Base-by-base conservation (phyloP, 2,113 vertebrate genomes). In the Limanda limanda region DNA sequence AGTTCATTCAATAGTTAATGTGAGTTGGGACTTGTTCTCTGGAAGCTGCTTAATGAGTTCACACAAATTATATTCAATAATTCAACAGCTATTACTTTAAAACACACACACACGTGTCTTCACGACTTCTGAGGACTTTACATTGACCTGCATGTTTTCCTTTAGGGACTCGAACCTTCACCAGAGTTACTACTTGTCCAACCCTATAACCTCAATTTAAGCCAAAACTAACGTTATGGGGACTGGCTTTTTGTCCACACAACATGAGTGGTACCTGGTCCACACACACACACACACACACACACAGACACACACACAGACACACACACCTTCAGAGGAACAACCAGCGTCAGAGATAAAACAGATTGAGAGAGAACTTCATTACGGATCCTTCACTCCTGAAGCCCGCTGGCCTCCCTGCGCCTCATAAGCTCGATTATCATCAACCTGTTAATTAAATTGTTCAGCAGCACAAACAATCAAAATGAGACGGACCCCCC, bases 361-460 rank as follows among this genome's bases (percentile, higher is more conserved):
- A 77, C 59, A 25, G 68, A 70, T 1, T 70, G n/a, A 71, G 71
- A 48, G 56, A 56, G 35, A 78, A 69, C 45, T 70, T 82, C 40
- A 72, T 79, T 59, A 67, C 64, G 74, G 65, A 76, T 25, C 48
- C 47, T 60, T 73, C 56, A 47, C 11, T 55, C 65, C 61, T 23
- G 37, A 27, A 17, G 71, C 76, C 75, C 71, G 74, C 86, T 83
- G 73, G 63, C 72, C 78, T 71, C 71, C 20, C 23, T 74, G 61
- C 42, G 54, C 72, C 73, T 85, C 59, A 27, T 40, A 14, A 63
- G 71, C 70, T 82, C 71, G 78, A 90, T 86, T 85, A 86, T 86
- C 86, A 86, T 90, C 88, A 86, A 52, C 18, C 37, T 59, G 58
- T 66, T 89, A 83, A 91, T 89, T 81, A 86, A 71, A 75, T 74